Base-by-base conservation (phyloP, 2,888 invertebrate genomes). In the Apantesis nais region DNA sequence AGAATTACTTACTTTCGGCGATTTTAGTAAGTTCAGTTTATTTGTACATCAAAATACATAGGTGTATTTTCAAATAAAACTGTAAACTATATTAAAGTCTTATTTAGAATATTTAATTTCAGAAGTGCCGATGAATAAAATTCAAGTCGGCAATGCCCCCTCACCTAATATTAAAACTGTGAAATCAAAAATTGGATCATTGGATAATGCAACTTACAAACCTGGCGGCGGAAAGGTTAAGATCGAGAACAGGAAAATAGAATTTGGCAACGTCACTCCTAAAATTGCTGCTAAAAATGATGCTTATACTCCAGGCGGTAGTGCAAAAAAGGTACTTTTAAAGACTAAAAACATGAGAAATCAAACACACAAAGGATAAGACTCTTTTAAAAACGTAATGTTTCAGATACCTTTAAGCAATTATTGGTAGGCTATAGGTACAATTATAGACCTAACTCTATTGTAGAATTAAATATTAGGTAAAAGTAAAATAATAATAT, bases 281-380 rank as follows among this genome's bases (percentile, higher is more conserved):
- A 97, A 97, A 92, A 98, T 99, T 87, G 98, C 98, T 68, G 98
- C 99, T 67, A 97, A 98, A 91, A 99, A 99, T 88, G 98, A 99
- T 73, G 96, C 96, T 76, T 99, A 99, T 85, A 95, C 95, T 74
- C 98, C 99, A 1, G 97, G 97, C 84, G 98, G 98, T 78, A 98
- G 99, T 58, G 97, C 98, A 80, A 98, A 98, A 90, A 99, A 99
- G 97, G 98, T 98, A 94, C 34, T 2, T n/a, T n/a, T 55, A 14
- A 16, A 44, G 29, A 29, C 5, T 64, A 19, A 29, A 14, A 52
- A n/a, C 22, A 52, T n/a, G 48, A 37, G 34, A 16, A 44, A 9
- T 25, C 0, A 37, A 63, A 29, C 2, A 37, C 11, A 25, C 34
- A 29, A n/a, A 31, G 41, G 22, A 58, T 22, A 55, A 4, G 25